phyloP scores from a whole-genome alignment of 2,888 invertebrate genomes.

The Agriopis leucophaearia region DNA sequence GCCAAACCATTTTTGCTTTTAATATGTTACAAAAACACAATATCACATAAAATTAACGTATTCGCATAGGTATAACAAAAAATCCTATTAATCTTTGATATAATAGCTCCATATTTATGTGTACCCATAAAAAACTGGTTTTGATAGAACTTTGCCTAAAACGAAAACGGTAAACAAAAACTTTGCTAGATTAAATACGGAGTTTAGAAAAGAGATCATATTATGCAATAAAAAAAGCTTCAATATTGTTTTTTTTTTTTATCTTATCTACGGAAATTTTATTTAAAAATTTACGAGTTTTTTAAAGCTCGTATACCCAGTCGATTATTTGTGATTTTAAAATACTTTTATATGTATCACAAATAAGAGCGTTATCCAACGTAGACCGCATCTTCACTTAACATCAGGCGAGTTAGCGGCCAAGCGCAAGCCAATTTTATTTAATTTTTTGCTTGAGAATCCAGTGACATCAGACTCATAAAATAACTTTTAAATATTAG shows the following conservation, averaged over 20 bases:
- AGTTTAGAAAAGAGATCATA: constrained; percentile 21
- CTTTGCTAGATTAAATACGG: constrained; percentile 8
- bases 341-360: too few relatives aligned
- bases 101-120: constrained; percentile 46
- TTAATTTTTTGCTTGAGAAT: too few relatives aligned
- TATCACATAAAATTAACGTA: constrained; percentile 29
- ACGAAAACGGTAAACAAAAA: constrained; percentile 25
- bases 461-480: too few relatives aligned
- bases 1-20: constrained; percentile 7
- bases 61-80: constrained; percentile 40
- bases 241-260: constrained; percentile 49
- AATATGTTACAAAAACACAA: constrained; percentile 9
- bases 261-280: too few relatives aligned
- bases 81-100: constrained; percentile 42
- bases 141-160: constrained; percentile 29
- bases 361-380: too few relatives aligned
- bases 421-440: too few relatives aligned
- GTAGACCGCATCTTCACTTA: too few relatives aligned
- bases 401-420: too few relatives aligned
- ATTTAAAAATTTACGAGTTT: too few relatives aligned
- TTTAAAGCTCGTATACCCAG: too few relatives aligned
- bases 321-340: too few relatives aligned
- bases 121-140: constrained; percentile 40
- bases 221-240: constrained; percentile 46
- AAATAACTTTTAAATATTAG: too few relatives aligned